Percentiles rank a stretch among this genome's conserved stretches.
Evolutionary conservation across 2,797 vertebrate genomes (phyloP).

Genomic region (Limosa lapponica): DNA sequence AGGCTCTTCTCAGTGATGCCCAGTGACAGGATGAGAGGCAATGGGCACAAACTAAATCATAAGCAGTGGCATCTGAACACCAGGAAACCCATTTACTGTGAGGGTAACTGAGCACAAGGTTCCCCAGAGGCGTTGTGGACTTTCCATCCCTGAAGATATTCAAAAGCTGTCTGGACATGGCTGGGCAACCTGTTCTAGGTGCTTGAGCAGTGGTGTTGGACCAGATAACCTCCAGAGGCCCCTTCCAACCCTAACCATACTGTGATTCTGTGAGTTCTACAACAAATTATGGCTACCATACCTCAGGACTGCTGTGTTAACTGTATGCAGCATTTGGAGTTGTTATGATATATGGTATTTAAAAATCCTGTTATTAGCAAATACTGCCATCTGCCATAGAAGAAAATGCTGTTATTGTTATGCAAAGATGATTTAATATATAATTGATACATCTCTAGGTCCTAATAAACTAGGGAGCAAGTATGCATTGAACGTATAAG

Average conservation of each 20-base stretch:
- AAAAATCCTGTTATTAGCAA: neutral
- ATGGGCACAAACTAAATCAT: neutral
- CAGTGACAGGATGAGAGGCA: neutral
- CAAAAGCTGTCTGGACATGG: neutral
- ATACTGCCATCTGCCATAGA: neutral
- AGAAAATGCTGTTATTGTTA: neutral
- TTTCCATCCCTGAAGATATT: neutral
- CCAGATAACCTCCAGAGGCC: neutral
- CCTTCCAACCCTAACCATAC: neutral
- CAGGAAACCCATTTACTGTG: neutral
- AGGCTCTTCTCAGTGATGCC: neutral
- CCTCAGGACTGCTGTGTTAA: neutral
- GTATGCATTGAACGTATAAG: neutral
- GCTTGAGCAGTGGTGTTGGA: neutral
- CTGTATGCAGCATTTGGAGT: neutral
- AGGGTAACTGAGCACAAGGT: neutral
- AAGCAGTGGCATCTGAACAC: rapidly evolving
- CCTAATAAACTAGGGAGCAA: neutral
- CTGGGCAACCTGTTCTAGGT: neutral
- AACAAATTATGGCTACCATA: neutral
- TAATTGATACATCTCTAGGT: neutral
- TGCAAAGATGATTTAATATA: neutral
- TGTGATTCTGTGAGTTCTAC: neutral
- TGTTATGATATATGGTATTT: neutral
- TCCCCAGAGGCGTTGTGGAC: neutral